Evolutionary conservation across 2,888 invertebrate species (phyloP).

Genomic region (Caenorhabditis sinica): DNA sequence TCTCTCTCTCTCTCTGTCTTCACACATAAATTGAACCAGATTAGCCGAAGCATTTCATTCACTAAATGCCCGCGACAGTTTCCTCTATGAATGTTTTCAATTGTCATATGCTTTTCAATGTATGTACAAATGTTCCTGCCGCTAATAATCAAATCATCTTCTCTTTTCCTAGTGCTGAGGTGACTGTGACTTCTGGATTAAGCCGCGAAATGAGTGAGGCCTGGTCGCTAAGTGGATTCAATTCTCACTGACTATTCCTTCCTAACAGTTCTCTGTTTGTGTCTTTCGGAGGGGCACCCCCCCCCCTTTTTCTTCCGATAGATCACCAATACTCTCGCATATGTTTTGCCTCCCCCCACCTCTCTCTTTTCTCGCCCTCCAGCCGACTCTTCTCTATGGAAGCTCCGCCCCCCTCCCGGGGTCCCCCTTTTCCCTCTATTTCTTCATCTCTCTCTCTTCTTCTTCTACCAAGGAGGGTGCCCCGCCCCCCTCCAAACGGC

Average conservation of each 20-base stretch:
- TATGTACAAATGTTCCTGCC: slow-evolving; percentile 10
- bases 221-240: slow-evolving; percentile 27
- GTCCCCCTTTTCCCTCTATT: slow-evolving; percentile 3
- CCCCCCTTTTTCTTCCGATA: background rate
- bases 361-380: slow-evolving; percentile 4
- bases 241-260: too few species aligned
- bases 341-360: slow-evolving; percentile 51
- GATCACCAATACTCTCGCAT: slow-evolving; percentile 54
- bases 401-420: slow-evolving; percentile 43
- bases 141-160: slow-evolving; percentile 55
- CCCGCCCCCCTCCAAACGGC: slow-evolving; percentile 3
- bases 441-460: too few species aligned
- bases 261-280: background rate
- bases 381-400: background rate
- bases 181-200: slow-evolving; percentile 29
- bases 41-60: too few species aligned
- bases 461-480: too few species aligned
- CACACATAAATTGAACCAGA: too few species aligned
- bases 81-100: too few species aligned
- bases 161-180: too few species aligned
- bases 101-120: background rate
- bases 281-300: background rate
- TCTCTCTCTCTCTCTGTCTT: too few species aligned
- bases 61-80: too few species aligned
- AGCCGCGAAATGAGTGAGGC: too few species aligned